phyloP scores from a whole-genome alignment of 2,888 invertebrate species.

The Eupithecia abbreviata region DNA sequence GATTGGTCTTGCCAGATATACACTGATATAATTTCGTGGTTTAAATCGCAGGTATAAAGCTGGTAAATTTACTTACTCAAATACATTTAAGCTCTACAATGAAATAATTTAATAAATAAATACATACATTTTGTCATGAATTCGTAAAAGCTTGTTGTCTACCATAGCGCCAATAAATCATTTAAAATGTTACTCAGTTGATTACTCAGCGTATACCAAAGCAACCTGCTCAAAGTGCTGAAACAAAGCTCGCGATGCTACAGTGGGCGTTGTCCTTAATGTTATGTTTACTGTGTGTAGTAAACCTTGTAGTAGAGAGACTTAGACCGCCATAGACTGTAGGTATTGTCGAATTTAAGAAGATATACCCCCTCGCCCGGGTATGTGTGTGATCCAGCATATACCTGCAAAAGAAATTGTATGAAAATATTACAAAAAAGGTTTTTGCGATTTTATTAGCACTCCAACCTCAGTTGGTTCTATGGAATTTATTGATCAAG shows the following conservation, averaged over 20 bases:
- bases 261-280: constrained; percentile 19
- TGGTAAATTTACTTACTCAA: not conserved
- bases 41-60: constrained; percentile 3
- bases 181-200: not conserved
- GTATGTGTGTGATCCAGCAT: constrained; percentile 98
- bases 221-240: not conserved
- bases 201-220: constrained; percentile 9
- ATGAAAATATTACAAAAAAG: not conserved
- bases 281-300: constrained; percentile 88
- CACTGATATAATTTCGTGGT: not conserved
- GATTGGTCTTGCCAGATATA: not conserved
- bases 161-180: constrained; percentile 11
- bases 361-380: constrained; percentile 99
- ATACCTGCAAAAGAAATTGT: constrained; percentile 84
- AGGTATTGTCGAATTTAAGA: constrained; percentile 99
- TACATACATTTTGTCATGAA: constrained; percentile 27
- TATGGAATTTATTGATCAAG: no score
- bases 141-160: constrained; percentile 7
- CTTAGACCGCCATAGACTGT: constrained; percentile 99
- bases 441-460: no score
- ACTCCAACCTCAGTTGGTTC: no score
- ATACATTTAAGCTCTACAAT: constrained; percentile 11
- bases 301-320: constrained; percentile 99
- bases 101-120: constrained; percentile 14
- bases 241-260: constrained; percentile 12